phyloP scores from a whole-genome alignment of 2,888 invertebrate species.

The Flexamia atlantica region DNA sequence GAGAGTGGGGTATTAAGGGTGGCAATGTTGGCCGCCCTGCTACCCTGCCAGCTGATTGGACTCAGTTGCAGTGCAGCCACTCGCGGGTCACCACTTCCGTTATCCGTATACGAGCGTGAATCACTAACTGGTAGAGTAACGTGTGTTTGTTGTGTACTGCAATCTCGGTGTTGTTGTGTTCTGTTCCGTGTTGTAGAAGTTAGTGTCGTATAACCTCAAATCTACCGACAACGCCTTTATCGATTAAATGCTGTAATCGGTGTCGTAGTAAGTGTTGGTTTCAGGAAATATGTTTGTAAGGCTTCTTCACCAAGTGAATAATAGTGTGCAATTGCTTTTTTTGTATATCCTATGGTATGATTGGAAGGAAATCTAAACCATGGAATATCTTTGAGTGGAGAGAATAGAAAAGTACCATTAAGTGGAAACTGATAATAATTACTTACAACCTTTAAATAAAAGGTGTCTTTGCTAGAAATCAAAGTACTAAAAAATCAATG shows the following conservation, averaged over 20 bases:
- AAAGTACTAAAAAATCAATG: no score
- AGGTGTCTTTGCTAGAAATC: no score
- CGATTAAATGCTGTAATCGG: background rate
- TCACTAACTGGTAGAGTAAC: background rate
- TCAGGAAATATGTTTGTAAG: conserved; percentile 20
- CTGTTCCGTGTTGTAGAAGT: background rate
- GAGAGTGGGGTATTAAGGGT: background rate
- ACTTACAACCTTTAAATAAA: no score
- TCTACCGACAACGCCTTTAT: background rate
- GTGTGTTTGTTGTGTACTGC: background rate
- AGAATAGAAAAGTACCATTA: no score
- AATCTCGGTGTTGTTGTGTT: no score
- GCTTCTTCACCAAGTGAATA: background rate
- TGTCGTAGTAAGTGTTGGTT: background rate
- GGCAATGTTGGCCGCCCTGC: conserved; percentile 12
- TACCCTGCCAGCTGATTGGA: conserved; percentile 26
- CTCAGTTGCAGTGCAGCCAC: conserved; percentile 36
- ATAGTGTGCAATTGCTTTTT: background rate
- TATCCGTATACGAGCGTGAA: conserved; percentile 3
- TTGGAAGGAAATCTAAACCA: background rate
- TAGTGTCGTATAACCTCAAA: background rate
- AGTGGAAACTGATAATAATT: no score
- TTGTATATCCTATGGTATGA: background rate
- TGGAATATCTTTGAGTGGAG: conserved; percentile 19
- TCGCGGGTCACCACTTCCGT: background rate